Conservation (phyloP, 2,797 vertebrate species). For the Pelodytes ibericus region DNA sequence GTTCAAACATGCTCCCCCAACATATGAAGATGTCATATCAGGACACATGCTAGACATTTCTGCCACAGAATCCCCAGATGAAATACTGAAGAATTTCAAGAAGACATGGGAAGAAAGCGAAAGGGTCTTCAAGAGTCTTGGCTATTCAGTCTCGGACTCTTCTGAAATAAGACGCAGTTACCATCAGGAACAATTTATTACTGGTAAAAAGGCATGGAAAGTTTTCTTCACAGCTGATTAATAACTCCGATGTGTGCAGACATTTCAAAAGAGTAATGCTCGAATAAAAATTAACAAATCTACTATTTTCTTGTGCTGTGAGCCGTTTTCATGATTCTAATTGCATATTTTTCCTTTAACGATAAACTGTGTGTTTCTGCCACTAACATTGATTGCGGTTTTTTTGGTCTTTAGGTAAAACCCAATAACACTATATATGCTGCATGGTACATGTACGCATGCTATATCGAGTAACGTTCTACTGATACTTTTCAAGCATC, state of each 20-base stretch:
- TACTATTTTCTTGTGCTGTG: background rate
- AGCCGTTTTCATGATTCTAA: slow-evolving; percentile 44
- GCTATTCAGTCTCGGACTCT: slow-evolving; percentile 76
- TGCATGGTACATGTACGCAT: slow-evolving; percentile 28
- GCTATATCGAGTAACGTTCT: too few relatives aligned
- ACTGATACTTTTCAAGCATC: background rate
- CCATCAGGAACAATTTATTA: slow-evolving; percentile 71
- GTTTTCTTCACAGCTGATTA: slow-evolving; percentile 59
- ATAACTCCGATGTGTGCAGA: slow-evolving; percentile 20
- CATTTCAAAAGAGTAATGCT: background rate
- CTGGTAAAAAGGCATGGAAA: slow-evolving; percentile 75
- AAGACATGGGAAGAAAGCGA: slow-evolving; percentile 87
- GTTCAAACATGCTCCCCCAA: slow-evolving; percentile 75
- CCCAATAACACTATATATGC: slow-evolving; percentile 23
- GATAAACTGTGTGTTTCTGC: slow-evolving; percentile 29
- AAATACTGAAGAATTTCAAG: slow-evolving; percentile 82
- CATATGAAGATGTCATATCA: slow-evolving; percentile 88
- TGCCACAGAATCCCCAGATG: slow-evolving; percentile 74
- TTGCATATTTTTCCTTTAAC: slow-evolving; percentile 43
- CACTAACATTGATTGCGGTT: slow-evolving; percentile 52
- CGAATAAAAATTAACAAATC: slow-evolving; percentile 11
- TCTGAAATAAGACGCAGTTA: slow-evolving; percentile 70
- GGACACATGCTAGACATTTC: slow-evolving; percentile 75
- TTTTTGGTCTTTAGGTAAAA: slow-evolving; percentile 51
- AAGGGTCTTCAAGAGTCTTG: slow-evolving; percentile 81